Base-by-base conservation (phyloP, 1,140 invertebrate genomes). In the Drosophila chauvacae region DNA sequence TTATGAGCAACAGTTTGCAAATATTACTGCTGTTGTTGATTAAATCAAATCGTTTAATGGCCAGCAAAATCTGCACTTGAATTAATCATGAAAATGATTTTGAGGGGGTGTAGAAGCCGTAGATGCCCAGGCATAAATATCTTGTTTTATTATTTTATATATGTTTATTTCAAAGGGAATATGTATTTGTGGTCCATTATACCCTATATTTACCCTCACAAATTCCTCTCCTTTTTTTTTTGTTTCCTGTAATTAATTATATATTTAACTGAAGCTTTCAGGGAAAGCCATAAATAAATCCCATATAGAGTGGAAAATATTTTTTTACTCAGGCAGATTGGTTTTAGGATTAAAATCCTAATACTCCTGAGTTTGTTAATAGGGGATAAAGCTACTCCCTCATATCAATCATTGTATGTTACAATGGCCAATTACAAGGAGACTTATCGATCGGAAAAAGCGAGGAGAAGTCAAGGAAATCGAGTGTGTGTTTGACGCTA, bases 371-470 rank as follows among this genome's bases (percentile, higher is more conserved):
- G 9, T 5, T n/a, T 23, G 10, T 64, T 64, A 30, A 42, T 42
- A 48, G 28, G 16, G 20, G 35, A 44, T 33, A 20, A 13, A 7
- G 4, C 11, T 57, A 57, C 28, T 26, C 2, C 2, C 18, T 4
- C n/a, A 13, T 33, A 48, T 63, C 68, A 61, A 57, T 77, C 57
- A 56, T 57, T 39, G 13, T 10, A 20, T 16, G 23, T 50, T n/a
- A 57, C 50, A 50, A 79, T 65, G 64, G 44, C 56, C 77, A 73
- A 73, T 80, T 80, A 66, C 56, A 20, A 61, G 20, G n/a, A 39
- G 20, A 58, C 53, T 55, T 70, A 66, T 68, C 48, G 48, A 55
- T 42, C 2, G 47, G 23, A 20, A 30, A 28, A 28, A 9, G 6
- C 10, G n/a, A 1, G 10, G 7, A 7, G 5, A 44, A 45, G 20